Percentiles rank a stretch among this genome's conserved stretches.
Evolutionary conservation across 2,113 vertebrate genomes (phyloP).

Genomic region (Rattus norvegicus): DNA sequence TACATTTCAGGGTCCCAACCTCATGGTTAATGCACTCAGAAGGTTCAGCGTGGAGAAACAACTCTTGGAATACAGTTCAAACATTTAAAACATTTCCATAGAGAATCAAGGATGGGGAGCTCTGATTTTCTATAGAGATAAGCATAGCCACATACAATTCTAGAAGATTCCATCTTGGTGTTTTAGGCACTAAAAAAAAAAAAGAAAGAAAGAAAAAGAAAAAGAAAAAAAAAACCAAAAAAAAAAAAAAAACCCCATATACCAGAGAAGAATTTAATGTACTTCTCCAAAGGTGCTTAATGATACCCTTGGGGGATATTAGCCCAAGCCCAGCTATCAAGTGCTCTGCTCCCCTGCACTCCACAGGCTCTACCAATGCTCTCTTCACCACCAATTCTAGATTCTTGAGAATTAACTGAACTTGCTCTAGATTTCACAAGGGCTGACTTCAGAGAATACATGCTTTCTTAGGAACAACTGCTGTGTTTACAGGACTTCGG

Average conservation of each 20-base stretch:
- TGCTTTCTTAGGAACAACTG: not conserved
- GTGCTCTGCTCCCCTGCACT: constrained; percentile 9
- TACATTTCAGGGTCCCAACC: constrained; percentile 59
- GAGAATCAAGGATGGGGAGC: constrained; percentile 67
- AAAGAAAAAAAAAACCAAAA: too few species aligned
- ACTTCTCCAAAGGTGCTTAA: constrained; percentile 58
- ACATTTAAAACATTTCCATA: constrained; percentile 73
- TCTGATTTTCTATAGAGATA: constrained; percentile 48
- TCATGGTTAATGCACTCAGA: constrained; percentile 56
- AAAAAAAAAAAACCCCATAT: too few species aligned
- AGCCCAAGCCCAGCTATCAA: constrained; percentile 29
- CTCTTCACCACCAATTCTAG: not conserved
- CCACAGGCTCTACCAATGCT: constrained; percentile 30
- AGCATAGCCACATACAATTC: constrained; percentile 43
- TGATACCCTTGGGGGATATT: not conserved
- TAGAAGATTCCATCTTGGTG: constrained; percentile 58
- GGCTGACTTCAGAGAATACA: not conserved
- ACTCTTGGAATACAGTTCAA: constrained; percentile 72
- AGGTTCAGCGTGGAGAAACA: constrained; percentile 68
- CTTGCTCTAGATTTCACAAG: not conserved
- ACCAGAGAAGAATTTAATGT: constrained; percentile 49
- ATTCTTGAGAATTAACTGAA: constrained; percentile 27
- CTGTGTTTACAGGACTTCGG: not conserved
- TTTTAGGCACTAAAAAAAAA: not conserved
- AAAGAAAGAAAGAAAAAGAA: too few species aligned